phyloP scores from a whole-genome alignment of 2,888 invertebrate species.

The Phasia obesa region DNA sequence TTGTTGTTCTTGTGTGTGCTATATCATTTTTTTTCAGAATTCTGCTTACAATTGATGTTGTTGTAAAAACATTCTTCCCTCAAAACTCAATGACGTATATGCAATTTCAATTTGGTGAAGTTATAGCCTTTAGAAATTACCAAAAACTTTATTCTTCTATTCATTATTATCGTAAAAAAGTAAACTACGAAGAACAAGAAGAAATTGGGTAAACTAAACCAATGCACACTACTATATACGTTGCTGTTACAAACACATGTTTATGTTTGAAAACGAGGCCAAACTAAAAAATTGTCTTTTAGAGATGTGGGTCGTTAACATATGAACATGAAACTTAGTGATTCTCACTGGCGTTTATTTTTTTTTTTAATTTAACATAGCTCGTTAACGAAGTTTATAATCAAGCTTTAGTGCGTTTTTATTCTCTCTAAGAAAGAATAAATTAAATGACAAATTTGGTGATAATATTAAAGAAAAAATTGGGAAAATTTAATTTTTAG shows the following conservation, averaged over 20 bases:
- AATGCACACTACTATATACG: background rate
- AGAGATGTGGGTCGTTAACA: background rate
- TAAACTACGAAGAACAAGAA: slow-evolving; percentile 17
- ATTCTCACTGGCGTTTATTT: too few relatives aligned
- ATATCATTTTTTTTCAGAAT: slow-evolving; percentile 6
- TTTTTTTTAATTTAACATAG: too few relatives aligned
- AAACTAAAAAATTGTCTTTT: background rate
- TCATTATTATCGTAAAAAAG: slow-evolving; percentile 29
- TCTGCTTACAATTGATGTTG: background rate
- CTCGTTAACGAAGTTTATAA: too few relatives aligned
- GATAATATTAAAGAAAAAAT: too few relatives aligned
- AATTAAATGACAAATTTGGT: too few relatives aligned
- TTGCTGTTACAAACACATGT: background rate
- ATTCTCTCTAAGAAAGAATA: too few relatives aligned
- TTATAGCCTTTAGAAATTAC: slow-evolving; percentile 49
- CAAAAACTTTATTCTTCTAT: slow-evolving; percentile 32
- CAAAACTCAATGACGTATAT: slow-evolving; percentile 56
- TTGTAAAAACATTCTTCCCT: slow-evolving; percentile 21
- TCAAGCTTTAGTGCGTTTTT: too few relatives aligned
- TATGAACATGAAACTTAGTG: background rate
- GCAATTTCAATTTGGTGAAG: slow-evolving; percentile 59
- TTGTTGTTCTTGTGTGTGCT: too few relatives aligned
- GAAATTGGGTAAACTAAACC: slow-evolving; percentile 52
- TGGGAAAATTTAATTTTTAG: too few relatives aligned
- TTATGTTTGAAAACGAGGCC: background rate